Evolutionary conservation across 2,888 invertebrate genomes (phyloP).

Genomic region (Sepioteuthis lessoniana): DNA sequence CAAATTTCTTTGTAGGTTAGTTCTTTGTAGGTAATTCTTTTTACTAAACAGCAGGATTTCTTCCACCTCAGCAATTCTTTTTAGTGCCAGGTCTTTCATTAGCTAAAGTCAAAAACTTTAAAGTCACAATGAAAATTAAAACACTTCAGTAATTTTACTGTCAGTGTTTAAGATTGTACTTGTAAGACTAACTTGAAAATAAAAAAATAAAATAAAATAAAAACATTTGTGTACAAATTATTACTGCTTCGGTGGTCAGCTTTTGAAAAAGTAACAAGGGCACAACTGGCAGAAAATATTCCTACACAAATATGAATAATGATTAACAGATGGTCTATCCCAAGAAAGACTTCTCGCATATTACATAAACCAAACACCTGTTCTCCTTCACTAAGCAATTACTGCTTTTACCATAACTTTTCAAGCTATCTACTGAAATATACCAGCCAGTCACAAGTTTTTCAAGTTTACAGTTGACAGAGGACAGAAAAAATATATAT

Average conservation of each 20-base stretch:
- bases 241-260: background rate
- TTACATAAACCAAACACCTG: background rate
- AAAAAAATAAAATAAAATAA: no score
- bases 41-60: background rate
- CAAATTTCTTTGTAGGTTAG: no score
- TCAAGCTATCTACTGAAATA: background rate
- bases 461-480: background rate
- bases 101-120: background rate
- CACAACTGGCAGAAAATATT: background rate
- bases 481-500: background rate
- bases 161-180: background rate
- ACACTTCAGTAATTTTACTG: background rate
- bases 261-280: background rate
- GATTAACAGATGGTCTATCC: background rate
- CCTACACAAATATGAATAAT: background rate
- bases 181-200: background rate
- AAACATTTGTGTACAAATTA: background rate
- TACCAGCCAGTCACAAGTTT: background rate
- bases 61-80: background rate
- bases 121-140: background rate
- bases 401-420: background rate
- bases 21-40: background rate
- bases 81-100: background rate
- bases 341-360: background rate
- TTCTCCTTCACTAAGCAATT: background rate